These are phyloP conservation scores for Chelonia mydas DNA, from an alignment of 2,797 vertebrate genomes.

Conservation along the genomic window DNA sequence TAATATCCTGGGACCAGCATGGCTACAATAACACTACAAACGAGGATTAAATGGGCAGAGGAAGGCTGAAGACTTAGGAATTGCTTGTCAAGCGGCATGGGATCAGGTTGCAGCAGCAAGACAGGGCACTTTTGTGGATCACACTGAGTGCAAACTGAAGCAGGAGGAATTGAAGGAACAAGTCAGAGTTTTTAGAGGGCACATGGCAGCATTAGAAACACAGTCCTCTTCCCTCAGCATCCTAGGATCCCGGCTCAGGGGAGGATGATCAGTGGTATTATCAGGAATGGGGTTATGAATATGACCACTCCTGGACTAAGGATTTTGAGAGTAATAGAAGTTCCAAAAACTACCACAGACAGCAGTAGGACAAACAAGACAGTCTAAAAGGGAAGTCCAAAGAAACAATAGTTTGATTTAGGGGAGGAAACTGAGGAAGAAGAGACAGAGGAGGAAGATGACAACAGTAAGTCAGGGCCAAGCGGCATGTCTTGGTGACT, in stretches of 20 bases:
- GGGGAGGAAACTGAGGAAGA: neutral
- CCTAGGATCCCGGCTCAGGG: neutral
- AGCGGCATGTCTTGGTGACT: neutral
- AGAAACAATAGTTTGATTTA: neutral
- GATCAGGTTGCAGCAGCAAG: neutral
- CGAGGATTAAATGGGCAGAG: neutral
- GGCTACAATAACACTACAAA: neutral
- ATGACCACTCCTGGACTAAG: neutral
- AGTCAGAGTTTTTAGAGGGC: neutral
- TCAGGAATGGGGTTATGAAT: neutral
- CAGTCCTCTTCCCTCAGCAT: neutral
- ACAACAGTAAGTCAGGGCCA: neutral
- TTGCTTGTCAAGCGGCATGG: neutral
- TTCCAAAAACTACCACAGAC: neutral
- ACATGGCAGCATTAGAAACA: neutral
- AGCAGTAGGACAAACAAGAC: neutral
- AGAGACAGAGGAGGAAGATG: neutral
- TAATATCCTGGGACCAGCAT: neutral
- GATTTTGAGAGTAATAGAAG: too few relatives aligned
- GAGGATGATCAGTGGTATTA: neutral
- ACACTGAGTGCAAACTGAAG: neutral
- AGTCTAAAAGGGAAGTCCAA: neutral
- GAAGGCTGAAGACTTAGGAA: neutral
- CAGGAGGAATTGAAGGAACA: neutral
- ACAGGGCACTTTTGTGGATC: neutral